Evolutionary conservation across 2,888 invertebrate genomes (phyloP), one percentile per base, ranked within the genome.

Genomic region (Ditula angustiorana): DNA sequence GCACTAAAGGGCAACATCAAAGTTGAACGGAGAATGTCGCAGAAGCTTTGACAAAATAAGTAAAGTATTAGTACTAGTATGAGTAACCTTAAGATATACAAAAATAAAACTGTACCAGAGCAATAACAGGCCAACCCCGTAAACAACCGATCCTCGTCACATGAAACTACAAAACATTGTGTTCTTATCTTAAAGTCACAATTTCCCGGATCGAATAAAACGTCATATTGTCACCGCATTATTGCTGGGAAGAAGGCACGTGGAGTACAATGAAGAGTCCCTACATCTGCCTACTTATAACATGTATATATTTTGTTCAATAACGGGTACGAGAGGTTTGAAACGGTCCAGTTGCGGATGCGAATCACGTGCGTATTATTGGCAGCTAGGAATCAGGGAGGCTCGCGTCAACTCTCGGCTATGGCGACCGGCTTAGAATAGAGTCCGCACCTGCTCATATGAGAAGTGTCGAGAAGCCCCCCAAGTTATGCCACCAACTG

Each of bases 321-420:
- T 83, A 83, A 81, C 76, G 74, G 71, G 71, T 70, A 67, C 72
- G 71, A 69, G 74, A 76, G 79, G 75, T 77, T 77, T 74, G 71
- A 73, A 77, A 75, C 74, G 75, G 74, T 62, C 67, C 70, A 67
- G 74, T 79, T 80, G 72, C 44, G 52, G 69, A 89, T 77, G 80
- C 86, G 67, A 77, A 76, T 83, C 89, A 88, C 89, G 90, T 89
- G 81, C 88, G 84, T 83, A 86, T 88, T 88, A 90, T 89, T 88
- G 90, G 87, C 88, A 86, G 81, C 78, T 78, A 70, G 82, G 86
- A 87, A 85, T 85, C 85, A 86, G 83, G 67, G 64, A 81, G 79
- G 79, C 80, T 76, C 78, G 74, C 83, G 82, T 85, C 86, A 82
- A 84, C 82, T 28, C 26, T 64, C 47, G 53, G 44, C 52, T 35